Conservation (phyloP, 2,797 vertebrate genomes). For the Caiman crocodilus region DNA sequence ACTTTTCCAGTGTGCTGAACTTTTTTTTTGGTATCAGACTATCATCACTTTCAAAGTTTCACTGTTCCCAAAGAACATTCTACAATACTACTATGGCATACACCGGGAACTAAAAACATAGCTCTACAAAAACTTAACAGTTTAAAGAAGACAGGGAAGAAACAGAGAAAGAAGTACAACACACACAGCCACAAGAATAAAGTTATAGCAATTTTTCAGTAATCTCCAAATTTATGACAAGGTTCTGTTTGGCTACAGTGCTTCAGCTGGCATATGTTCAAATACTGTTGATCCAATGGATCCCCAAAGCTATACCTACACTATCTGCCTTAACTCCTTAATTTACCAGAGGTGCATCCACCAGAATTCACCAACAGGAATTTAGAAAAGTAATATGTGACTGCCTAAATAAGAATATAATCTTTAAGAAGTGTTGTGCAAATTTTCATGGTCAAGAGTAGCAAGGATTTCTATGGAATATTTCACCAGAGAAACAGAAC, state of each 20-base stretch:
- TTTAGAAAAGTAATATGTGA: background rate
- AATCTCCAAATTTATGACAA: background rate
- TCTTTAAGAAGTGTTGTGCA: background rate
- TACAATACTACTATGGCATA: background rate
- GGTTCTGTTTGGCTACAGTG: background rate
- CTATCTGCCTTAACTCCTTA: background rate
- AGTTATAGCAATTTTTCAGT: background rate
- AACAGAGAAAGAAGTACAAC: background rate
- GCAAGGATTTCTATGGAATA: background rate
- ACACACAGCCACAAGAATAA: fast-evolving
- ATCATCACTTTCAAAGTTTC: background rate
- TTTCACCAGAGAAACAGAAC: background rate
- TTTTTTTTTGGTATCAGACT: background rate
- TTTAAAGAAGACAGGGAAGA: no score
- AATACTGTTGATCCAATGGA: background rate
- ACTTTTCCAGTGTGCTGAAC: background rate
- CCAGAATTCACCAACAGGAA: background rate
- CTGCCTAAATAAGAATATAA: background rate
- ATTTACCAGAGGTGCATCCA: background rate
- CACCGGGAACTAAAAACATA: background rate
- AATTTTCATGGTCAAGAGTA: background rate
- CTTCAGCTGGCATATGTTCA: background rate
- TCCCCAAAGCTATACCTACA: background rate
- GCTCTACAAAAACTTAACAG: background rate
- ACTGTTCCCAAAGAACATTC: background rate